Percentiles rank a stretch among this genome's conserved stretches.
Conservation (phyloP, 92 coral and sea anemone species). For the Porites evermanni region DNA sequence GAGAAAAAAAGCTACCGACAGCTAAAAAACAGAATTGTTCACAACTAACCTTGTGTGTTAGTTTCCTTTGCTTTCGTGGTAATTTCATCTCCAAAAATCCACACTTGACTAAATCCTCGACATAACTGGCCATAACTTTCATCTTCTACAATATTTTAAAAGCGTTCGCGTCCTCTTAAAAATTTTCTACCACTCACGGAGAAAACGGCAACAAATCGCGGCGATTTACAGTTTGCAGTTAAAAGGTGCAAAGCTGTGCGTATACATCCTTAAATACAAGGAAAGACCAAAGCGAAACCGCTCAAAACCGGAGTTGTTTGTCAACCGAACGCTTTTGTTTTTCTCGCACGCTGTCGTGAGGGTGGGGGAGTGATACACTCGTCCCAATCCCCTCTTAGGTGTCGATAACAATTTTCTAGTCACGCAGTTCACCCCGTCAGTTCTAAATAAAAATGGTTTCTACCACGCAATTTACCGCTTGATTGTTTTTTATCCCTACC, state of each 20-base stretch:
- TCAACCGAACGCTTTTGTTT: conserved; percentile 40
- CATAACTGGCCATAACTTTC: conserved; percentile 81
- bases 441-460: not conserved
- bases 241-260: not conserved
- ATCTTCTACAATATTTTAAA: conserved; percentile 33
- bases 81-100: conserved; percentile 95
- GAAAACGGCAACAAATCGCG: not conserved
- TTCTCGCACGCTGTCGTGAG: conserved; percentile 25
- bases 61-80: conserved; percentile 94
- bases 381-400: conserved; percentile 29
- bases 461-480: not conserved
- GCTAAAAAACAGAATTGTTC: not conserved
- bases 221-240: not conserved
- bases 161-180: not conserved
- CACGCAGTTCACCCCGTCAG: conserved; percentile 13
- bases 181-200: not conserved
- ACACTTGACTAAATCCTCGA: conserved; percentile 96
- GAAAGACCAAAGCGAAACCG: not conserved
- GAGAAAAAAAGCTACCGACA: not conserved
- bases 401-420: conserved; percentile 14
- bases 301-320: conserved; percentile 21
- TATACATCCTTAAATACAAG: not conserved
- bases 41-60: conserved; percentile 85
- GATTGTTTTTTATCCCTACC: not conserved
- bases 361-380: conserved; percentile 22